Percentiles rank a stretch among this genome's conserved stretches.
Evolutionary conservation across 2,113 vertebrate genomes (phyloP).

Genomic region (Zeus faber): DNA sequence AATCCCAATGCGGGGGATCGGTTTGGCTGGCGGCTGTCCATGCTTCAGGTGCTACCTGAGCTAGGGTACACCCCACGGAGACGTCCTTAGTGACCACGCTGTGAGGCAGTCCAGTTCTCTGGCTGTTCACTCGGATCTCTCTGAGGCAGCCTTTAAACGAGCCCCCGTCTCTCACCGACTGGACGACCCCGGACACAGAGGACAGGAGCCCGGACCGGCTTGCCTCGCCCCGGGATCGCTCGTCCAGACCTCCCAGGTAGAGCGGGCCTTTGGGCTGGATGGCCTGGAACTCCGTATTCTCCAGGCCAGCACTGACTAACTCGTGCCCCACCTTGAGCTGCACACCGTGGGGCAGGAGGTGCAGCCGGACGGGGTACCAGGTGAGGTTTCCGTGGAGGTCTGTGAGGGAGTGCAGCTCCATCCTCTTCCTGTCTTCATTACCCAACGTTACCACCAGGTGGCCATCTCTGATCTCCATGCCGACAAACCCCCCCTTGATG

Average conservation of each 20-base stretch:
- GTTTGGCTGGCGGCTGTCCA: conserved; percentile 8
- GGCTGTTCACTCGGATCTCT: conserved; percentile 73
- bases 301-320: conserved; percentile 62
- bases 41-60: conserved; percentile 13
- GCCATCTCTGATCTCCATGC: conserved; percentile 79
- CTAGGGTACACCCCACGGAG: conserved; percentile 77
- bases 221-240: conserved; percentile 54
- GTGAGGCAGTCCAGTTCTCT: conserved; percentile 76
- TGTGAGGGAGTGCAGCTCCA: conserved; percentile 67
- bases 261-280: conserved; percentile 73
- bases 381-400: conserved; percentile 63
- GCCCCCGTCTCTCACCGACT: conserved; percentile 64
- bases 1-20: conserved; percentile 1
- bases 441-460: conserved; percentile 72
- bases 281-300: conserved; percentile 46
- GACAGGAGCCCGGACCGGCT: conserved; percentile 65
- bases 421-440: conserved; percentile 60
- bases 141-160: conserved; percentile 88
- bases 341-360: conserved; percentile 66
- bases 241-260: conserved; percentile 79
- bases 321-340: conserved; percentile 78
- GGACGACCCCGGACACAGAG: conserved; percentile 20
- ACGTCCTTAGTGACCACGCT: conserved; percentile 82
- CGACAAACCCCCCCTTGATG: conserved; percentile 73
- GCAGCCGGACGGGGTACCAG: conserved; percentile 80